Conservation (phyloP, 2,113 vertebrate genomes). For the Otus sunia region DNA sequence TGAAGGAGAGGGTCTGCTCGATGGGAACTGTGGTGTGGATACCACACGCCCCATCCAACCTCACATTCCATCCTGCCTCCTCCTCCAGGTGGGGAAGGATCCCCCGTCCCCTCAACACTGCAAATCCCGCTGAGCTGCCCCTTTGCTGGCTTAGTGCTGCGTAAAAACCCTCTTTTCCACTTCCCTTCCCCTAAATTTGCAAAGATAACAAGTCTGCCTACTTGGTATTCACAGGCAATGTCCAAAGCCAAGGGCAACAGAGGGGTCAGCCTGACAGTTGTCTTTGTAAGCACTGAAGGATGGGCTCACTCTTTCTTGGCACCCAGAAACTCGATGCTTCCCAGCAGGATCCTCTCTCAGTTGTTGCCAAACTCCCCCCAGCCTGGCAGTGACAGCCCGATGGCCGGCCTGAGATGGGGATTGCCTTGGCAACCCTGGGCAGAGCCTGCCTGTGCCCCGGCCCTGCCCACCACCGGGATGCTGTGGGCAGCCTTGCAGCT, state of each 20-base stretch:
- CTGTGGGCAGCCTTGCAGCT: neutral
- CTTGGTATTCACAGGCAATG: conserved; percentile 33
- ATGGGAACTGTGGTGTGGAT: neutral
- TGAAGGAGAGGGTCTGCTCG: neutral
- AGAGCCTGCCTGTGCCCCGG: neutral
- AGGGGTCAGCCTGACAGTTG: conserved; percentile 17
- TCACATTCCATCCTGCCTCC: neutral
- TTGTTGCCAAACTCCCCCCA: neutral
- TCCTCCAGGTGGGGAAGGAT: neutral
- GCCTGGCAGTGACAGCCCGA: neutral
- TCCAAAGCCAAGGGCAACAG: neutral
- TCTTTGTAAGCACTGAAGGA: conserved; percentile 33
- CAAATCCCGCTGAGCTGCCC: neutral
- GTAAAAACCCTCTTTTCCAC: neutral
- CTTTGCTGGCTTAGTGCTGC: neutral
- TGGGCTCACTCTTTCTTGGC: conserved; percentile 8
- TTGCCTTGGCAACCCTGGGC: neutral
- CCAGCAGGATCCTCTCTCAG: neutral
- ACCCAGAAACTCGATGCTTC: neutral
- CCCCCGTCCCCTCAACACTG: neutral
- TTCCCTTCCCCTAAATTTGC: neutral
- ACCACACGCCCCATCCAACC: neutral
- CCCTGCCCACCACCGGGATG: neutral
- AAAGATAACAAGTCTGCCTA: conserved; percentile 27
- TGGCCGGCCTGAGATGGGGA: neutral